These are phyloP conservation scores for Chirona hameri DNA, from an alignment of 2,888 invertebrate species.

Conservation along the genomic window DNA sequence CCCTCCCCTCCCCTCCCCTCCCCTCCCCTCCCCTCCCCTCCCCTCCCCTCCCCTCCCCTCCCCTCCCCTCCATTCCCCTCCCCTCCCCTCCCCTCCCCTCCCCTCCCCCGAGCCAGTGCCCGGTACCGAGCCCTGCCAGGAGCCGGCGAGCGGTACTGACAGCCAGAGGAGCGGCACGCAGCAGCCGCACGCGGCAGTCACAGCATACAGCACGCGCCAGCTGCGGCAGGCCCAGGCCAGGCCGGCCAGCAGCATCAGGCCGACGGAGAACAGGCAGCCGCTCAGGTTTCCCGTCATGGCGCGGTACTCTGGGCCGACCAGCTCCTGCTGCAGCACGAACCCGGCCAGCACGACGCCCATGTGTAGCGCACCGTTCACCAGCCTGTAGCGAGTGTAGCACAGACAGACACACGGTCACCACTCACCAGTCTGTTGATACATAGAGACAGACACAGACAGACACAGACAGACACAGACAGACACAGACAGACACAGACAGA, in stretches of 20 bases:
- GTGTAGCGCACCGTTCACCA: conserved; percentile 26
- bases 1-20: too few relatives aligned
- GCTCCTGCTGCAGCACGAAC: conserved; percentile 24
- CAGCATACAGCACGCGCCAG: neutral
- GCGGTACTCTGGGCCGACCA: conserved; percentile 12
- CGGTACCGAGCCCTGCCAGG: too few relatives aligned
- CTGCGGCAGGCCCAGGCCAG: neutral
- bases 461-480: too few relatives aligned
- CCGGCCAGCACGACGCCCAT: conserved; percentile 5
- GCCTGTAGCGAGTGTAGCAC: neutral
- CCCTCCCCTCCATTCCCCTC: too few relatives aligned
- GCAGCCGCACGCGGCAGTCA: neutral
- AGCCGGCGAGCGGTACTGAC: neutral
- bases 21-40: too few relatives aligned
- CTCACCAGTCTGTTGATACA: too few relatives aligned
- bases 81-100: too few relatives aligned
- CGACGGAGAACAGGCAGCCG: conserved; percentile 1
- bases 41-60: too few relatives aligned
- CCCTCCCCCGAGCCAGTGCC: too few relatives aligned
- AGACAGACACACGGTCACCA: too few relatives aligned
- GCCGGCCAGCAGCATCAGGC: conserved; percentile 1
- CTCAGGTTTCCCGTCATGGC: neutral
- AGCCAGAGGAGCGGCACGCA: neutral
- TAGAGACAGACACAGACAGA: too few relatives aligned
- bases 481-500: too few relatives aligned